These are phyloP conservation scores for Cryptosula pallasiana DNA, from an alignment of 2,888 invertebrate genomes.

Conservation along the genomic window DNA sequence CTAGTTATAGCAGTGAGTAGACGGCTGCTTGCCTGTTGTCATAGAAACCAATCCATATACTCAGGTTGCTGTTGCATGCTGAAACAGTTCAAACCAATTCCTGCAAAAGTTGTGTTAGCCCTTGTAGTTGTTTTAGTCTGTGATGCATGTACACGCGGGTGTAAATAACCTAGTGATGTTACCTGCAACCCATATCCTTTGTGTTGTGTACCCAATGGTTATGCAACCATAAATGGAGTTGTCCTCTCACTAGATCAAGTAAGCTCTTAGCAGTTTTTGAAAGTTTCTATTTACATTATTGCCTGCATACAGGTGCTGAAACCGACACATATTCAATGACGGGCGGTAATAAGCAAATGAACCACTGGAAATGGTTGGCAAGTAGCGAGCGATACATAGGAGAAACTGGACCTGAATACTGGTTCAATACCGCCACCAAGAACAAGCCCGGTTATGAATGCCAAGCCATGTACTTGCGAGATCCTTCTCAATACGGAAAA, in stretches of 20 bases:
- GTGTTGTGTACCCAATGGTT: too few relatives aligned
- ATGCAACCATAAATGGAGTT: too few relatives aligned
- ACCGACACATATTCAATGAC: not conserved
- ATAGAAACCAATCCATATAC: too few relatives aligned
- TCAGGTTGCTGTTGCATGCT: not conserved
- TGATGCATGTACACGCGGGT: too few relatives aligned
- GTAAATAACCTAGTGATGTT: too few relatives aligned
- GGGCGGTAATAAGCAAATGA: not conserved
- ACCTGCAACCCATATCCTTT: too few relatives aligned
- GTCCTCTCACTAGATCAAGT: too few relatives aligned
- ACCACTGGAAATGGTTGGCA: conserved; percentile 21
- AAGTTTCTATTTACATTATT: not conserved
- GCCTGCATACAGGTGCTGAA: not conserved
- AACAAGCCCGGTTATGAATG: conserved; percentile 3
- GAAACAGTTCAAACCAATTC: not conserved
- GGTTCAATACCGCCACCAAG: conserved; percentile 4
- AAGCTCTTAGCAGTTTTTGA: too few relatives aligned
- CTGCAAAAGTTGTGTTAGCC: too few relatives aligned
- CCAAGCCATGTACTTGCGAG: conserved; percentile 6
- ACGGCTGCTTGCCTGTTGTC: too few relatives aligned
- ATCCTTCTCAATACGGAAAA: not conserved
- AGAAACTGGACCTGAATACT: conserved; percentile 6
- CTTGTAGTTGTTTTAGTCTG: too few relatives aligned
- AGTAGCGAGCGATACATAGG: conserved; percentile 3
- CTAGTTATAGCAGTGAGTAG: too few relatives aligned